Base-by-base conservation (phyloP, 2,797 vertebrate species). In the Pangasius sanitwongsei region DNA sequence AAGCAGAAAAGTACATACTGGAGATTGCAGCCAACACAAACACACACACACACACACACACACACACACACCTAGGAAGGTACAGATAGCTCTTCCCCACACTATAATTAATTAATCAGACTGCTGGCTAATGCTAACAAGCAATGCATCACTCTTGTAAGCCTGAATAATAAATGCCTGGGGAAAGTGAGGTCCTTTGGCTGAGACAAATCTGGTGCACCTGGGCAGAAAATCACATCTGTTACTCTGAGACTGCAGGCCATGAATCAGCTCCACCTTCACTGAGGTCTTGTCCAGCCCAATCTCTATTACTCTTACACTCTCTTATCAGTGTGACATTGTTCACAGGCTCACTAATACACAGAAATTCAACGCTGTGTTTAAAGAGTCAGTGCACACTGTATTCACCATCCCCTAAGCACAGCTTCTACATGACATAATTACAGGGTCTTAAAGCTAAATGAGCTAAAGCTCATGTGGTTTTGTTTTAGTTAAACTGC, bases 151-250 rank as follows among this genome's bases (percentile, higher is more conserved):
- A 90, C 85, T 67, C 88, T 55, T 87, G 88, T 86, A 87, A 89
- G 69, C 86, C 72, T 89, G 85, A 83, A 88, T 93, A 89, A 93
- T 92, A 77, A 87, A 92, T 90, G 89, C 87, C 85, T 23, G 65
- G 55, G 87, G 63, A 83, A 89, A 86, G 85, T 87, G 72, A 85
- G 83, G 84, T 74, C 87, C 50, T 91, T 87, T 91, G 90, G 86
- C 80, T 77, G 88, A 89, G 90, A 91, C 89, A 91, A 89, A 92
- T 89, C 83, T 91, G 87, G 90, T 87, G 90, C 92, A 92, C 92
- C 91, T 92, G 92, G 87, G 86, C 91, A 92, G 90, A 91, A 91
- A 92, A 91, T 91, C 89, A 90, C 90, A 92, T 92, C 86, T 90
- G 89, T 92, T 92, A 90, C 92, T 91, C 77, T 86, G 83, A 57